A percentile compares a stretch with the other conserved stretches of the same genome.
Evolutionary conservation across 2,113 vertebrate species (phyloP).

Genomic region (Scytalopus superciliaris): DNA sequence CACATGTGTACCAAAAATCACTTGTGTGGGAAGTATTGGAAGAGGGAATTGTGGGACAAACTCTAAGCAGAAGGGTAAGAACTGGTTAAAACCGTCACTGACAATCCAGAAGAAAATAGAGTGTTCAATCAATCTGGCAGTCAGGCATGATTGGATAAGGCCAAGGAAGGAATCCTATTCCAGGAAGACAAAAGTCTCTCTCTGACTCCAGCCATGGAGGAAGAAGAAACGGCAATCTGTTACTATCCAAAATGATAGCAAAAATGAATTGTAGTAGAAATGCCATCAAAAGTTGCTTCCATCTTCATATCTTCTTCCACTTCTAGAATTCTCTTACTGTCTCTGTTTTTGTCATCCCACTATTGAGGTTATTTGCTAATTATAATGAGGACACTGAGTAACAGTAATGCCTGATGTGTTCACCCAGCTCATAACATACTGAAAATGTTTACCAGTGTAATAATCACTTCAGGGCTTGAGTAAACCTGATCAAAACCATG

Average conservation of each 20-base stretch:
- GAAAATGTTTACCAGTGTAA: neutral
- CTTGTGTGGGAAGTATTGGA: neutral
- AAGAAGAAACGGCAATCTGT: neutral
- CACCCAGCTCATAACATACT: neutral
- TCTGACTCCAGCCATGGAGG: neutral
- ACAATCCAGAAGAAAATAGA: neutral
- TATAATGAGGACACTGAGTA: neutral
- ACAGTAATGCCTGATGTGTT: neutral
- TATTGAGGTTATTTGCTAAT: neutral
- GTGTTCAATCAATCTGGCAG: neutral
- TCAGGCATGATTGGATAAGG: neutral
- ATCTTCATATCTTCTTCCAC: neutral
- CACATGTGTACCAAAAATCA: neutral
- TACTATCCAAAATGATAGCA: neutral
- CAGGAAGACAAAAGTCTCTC: neutral
- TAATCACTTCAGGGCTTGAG: neutral
- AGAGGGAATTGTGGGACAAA: neutral
- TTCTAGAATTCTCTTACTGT: neutral
- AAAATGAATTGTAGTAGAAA: neutral
- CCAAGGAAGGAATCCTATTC: neutral
- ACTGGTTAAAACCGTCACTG: neutral
- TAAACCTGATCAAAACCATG: neutral
- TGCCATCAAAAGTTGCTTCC: neutral
- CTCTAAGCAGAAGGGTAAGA: neutral
- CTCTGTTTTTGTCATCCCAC: neutral